Conservation (phyloP, 2,888 invertebrate genomes). For the Oligia latruncula region DNA sequence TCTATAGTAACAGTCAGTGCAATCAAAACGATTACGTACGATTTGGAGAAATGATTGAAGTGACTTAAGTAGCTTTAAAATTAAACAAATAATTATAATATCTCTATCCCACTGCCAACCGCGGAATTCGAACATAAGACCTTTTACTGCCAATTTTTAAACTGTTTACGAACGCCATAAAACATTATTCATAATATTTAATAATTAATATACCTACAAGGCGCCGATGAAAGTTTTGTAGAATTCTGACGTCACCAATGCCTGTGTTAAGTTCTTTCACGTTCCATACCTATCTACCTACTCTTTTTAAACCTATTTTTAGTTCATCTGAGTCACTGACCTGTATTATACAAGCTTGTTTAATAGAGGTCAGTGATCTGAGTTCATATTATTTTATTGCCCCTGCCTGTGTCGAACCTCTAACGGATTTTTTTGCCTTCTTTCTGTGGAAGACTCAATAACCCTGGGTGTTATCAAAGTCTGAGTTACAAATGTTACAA, state of each 20-base stretch:
- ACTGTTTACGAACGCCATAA: background rate
- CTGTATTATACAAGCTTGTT: no score
- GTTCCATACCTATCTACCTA: background rate
- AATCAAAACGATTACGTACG: constrained; percentile 21
- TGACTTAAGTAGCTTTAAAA: constrained; percentile 13
- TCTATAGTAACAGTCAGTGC: constrained; percentile 13
- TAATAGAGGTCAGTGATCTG: no score
- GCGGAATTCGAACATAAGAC: background rate
- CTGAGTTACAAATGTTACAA: constrained; percentile 19
- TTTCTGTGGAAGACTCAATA: constrained; percentile 32
- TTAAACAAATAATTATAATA: constrained; percentile 4
- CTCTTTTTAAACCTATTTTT: background rate
- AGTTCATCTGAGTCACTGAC: constrained; percentile 7
- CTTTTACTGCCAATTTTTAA: constrained; percentile 8
- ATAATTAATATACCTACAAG: background rate
- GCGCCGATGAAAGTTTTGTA: no score
- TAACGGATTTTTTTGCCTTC: constrained; percentile 44
- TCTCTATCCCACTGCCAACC: constrained; percentile 37
- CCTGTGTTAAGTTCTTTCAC: background rate
- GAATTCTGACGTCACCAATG: background rate
- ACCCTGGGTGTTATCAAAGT: constrained; percentile 24
- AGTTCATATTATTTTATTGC: constrained; percentile 14
- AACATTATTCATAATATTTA: background rate
- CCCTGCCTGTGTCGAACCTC: background rate
- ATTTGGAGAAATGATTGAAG: constrained; percentile 57